phyloP scores from a whole-genome alignment of 1,140 invertebrate genomes.

The Neodiprion pinetum region DNA sequence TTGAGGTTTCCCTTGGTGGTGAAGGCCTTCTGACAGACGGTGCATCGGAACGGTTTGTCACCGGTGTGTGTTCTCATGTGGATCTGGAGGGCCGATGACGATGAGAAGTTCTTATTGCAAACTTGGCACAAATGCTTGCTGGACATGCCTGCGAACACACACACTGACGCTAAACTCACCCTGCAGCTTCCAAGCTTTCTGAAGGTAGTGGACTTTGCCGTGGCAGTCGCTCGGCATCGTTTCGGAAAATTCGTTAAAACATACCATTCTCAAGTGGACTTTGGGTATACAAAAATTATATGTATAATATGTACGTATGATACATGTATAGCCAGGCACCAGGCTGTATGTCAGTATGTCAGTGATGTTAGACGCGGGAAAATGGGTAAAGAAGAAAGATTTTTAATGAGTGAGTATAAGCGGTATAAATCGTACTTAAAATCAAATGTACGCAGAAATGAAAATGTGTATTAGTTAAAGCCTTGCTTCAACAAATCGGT shows the following conservation, averaged over 20 bases:
- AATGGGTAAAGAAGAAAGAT: not conserved
- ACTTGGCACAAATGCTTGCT: constrained; percentile 95
- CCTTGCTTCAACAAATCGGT: too few species aligned
- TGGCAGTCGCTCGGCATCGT: too few species aligned
- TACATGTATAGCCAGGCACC: not conserved
- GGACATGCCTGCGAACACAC: constrained; percentile 66
- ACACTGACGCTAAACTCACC: constrained; percentile 57
- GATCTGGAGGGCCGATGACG: constrained; percentile 94
- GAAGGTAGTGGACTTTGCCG: not conserved
- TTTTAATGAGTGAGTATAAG: constrained; percentile 2
- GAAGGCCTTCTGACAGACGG: constrained; percentile 93
- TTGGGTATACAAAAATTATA: too few species aligned
- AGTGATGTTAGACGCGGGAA: not conserved
- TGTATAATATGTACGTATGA: too few species aligned
- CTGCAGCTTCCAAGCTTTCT: constrained; percentile 25
- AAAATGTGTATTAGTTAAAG: too few species aligned
- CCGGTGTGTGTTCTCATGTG: constrained; percentile 99
- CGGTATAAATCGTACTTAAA: not conserved
- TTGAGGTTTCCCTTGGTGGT: constrained; percentile 98
- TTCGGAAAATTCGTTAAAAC: too few species aligned
- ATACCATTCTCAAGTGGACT: too few species aligned
- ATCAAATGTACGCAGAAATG: too few species aligned
- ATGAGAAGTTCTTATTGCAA: constrained; percentile 97
- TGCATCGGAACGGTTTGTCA: constrained; percentile 97
- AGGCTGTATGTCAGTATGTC: not conserved